phyloP scores from a whole-genome alignment of 1,140 invertebrate species.

The Periplaneta americana region DNA sequence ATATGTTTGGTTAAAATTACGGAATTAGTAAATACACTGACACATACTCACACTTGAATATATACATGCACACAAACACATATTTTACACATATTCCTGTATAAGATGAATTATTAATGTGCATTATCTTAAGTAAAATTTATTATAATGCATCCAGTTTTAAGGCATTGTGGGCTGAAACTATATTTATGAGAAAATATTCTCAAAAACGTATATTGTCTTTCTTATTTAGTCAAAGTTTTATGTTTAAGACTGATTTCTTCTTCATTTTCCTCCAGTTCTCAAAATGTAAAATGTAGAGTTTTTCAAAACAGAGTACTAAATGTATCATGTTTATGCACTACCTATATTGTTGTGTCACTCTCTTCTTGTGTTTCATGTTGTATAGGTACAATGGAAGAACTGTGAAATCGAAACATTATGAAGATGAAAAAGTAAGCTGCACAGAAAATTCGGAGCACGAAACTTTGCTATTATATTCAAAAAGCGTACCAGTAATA shows the following conservation, averaged over 20 bases:
- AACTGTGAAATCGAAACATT: not conserved
- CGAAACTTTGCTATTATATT: no score
- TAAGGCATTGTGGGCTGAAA: not conserved
- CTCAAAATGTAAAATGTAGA: not conserved
- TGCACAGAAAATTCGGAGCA: not conserved
- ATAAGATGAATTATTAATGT: not conserved
- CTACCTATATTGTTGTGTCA: no score
- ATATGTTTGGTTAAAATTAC: not conserved
- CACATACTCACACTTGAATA: not conserved
- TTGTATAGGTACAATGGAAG: no score
- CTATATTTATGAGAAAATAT: not conserved
- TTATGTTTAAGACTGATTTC: not conserved
- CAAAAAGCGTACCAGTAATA: no score
- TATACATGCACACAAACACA: not conserved
- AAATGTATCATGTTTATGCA: no score
- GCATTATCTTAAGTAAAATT: not conserved
- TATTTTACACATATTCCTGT: not conserved
- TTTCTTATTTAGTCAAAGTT: not conserved
- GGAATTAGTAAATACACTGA: not conserved
- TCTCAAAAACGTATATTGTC: not conserved
- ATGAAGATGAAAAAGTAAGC: not conserved
- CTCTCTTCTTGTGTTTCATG: not conserved
- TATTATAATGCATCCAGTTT: not conserved
- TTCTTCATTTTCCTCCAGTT: not conserved
- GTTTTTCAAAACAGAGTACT: not conserved